Percentiles rank a stretch among this genome's conserved stretches.
These are phyloP conservation scores for Clunio marinus DNA, from an alignment of 2,888 invertebrate genomes.

Conservation along the genomic window DNA sequence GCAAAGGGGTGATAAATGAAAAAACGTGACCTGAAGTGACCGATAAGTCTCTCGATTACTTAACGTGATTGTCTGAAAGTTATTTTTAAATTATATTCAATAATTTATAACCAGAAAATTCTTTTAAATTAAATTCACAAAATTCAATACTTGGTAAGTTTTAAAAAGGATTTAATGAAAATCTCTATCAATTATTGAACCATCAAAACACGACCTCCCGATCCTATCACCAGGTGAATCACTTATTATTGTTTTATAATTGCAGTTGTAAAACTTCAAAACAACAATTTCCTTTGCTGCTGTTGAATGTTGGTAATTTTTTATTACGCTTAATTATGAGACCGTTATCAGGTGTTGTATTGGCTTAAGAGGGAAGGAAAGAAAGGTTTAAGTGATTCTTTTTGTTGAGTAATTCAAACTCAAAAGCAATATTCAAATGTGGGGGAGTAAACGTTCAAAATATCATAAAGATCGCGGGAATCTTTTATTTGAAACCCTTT, in stretches of 20 bases:
- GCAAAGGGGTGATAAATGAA: conserved; percentile 25
- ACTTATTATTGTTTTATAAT: background rate
- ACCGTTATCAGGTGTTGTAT: conserved; percentile 22
- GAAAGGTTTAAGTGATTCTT: conserved; percentile 3
- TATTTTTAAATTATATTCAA: too few species aligned
- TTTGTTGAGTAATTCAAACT: background rate
- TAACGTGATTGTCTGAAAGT: too few species aligned
- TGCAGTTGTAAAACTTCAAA: conserved; percentile 26
- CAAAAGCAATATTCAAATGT: background rate
- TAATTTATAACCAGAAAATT: too few species aligned
- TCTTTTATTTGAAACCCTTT: background rate
- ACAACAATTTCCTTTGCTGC: too few species aligned
- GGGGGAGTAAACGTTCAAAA: background rate
- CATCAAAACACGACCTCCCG: background rate
- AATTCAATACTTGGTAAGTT: too few species aligned
- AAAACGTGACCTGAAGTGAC: conserved; percentile 9
- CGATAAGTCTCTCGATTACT: too few species aligned
- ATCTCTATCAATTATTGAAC: background rate
- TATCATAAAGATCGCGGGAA: background rate
- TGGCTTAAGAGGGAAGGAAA: background rate
- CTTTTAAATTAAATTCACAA: too few species aligned
- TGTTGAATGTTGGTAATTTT: background rate
- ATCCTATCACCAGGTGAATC: background rate
- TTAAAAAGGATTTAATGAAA: background rate
- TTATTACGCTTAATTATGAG: conserved; percentile 31